These are phyloP conservation scores for Cinclus cinclus DNA, from an alignment of 2,113 vertebrate species.

Conservation along the genomic window DNA sequence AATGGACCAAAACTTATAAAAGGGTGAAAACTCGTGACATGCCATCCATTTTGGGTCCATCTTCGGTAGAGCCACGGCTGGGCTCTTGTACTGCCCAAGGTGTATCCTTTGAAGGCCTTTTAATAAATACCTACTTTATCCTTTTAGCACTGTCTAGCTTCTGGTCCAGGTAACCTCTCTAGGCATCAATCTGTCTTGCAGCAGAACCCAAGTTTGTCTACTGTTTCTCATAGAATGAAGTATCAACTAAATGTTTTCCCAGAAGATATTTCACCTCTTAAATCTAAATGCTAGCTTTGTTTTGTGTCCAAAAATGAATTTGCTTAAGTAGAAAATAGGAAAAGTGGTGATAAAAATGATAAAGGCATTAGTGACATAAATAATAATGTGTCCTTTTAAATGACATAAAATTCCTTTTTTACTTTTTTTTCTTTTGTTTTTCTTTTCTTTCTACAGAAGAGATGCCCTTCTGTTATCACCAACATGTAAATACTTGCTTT, in stretches of 20 bases:
- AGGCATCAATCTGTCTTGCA: background rate
- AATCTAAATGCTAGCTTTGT: background rate
- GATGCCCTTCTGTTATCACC: slow-evolving; percentile 24
- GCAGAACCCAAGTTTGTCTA: background rate
- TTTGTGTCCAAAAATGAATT: slow-evolving; percentile 35
- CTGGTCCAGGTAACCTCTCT: no score
- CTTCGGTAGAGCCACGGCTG: no score
- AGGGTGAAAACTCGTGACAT: no score
- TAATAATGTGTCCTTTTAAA: background rate
- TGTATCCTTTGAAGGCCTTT: no score
- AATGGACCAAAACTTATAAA: no score
- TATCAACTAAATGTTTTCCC: background rate
- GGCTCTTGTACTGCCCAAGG: no score
- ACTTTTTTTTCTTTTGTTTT: background rate
- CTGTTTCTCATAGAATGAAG: background rate
- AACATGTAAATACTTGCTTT: slow-evolving; percentile 57
- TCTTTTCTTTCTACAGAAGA: background rate
- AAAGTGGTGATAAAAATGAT: background rate
- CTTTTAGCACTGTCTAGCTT: no score
- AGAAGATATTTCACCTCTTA: background rate
- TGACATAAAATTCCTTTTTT: background rate
- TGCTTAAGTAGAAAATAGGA: background rate
- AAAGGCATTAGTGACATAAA: background rate
- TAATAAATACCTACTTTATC: no score
- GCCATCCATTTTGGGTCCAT: no score